A percentile compares a stretch with the other conserved stretches of the same genome.
Conservation (phyloP, 2,888 invertebrate species). For the Tetragonula carbonaria region DNA sequence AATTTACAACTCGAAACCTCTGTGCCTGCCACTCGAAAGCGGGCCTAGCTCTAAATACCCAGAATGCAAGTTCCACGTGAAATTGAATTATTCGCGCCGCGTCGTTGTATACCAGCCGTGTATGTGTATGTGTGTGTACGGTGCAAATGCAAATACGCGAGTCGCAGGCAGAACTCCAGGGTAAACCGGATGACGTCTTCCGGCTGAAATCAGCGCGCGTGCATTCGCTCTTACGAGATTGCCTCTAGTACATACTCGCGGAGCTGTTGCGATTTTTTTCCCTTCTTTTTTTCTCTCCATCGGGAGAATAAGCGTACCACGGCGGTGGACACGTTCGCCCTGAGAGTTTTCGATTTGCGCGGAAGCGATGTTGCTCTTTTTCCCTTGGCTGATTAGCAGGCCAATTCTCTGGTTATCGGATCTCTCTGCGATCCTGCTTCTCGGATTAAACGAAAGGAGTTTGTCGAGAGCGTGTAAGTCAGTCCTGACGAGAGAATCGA, state of each 20-base stretch:
- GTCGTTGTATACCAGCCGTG: constrained; percentile 28
- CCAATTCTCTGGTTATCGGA: not conserved
- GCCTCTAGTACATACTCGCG: constrained; percentile 9
- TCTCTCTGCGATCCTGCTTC: not conserved
- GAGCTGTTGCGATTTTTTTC: constrained; percentile 6
- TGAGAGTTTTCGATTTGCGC: constrained; percentile 7
- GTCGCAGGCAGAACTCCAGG: not conserved
- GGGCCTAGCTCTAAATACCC: constrained; percentile 32
- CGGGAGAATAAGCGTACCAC: not conserved
- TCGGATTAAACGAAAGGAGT: not conserved
- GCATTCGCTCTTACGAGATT: constrained; percentile 37
- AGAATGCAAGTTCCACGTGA: constrained; percentile 26
- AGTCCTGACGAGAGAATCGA: too few species aligned
- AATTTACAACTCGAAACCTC: not conserved
- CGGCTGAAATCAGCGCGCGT: constrained; percentile 49
- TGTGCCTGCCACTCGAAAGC: not conserved
- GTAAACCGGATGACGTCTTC: constrained; percentile 53
- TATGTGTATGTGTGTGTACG: constrained; percentile 9
- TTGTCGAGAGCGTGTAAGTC: not conserved
- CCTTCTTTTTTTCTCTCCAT: not conserved
- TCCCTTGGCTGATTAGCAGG: constrained; percentile 2
- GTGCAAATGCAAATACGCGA: constrained; percentile 44
- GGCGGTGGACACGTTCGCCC: not conserved
- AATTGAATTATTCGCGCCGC: constrained; percentile 54
- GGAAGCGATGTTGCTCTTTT: too few species aligned